phyloP scores from a whole-genome alignment of 1,140 invertebrate genomes.

The Eumaeus atala region DNA sequence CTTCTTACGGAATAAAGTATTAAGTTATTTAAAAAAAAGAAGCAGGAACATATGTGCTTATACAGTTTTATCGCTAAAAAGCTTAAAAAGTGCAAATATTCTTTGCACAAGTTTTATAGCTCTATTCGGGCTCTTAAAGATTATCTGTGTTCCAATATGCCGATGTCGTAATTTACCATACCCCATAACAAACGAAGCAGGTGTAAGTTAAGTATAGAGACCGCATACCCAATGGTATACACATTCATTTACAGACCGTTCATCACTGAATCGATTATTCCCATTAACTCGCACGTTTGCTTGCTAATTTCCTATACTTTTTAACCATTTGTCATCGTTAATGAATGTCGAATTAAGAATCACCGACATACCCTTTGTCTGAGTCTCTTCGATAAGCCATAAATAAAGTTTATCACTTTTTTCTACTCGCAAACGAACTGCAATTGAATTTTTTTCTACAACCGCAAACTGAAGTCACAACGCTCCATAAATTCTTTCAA shows the following conservation, averaged over 20 bases:
- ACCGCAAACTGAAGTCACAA: conserved; percentile 19
- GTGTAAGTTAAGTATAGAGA: conserved; percentile 26
- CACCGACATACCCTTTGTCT: conserved; percentile 33
- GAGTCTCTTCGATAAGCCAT: conserved; percentile 27
- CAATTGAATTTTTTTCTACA: conserved; percentile 34
- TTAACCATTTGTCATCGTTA: conserved; percentile 58
- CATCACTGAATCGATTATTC: conserved; percentile 45
- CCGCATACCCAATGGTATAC: conserved; percentile 12
- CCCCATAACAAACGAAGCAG: conserved; percentile 20
- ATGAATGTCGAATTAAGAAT: conserved; percentile 40
- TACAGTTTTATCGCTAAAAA: no score
- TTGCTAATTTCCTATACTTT: conserved; percentile 51
- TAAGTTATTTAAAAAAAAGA: no score
- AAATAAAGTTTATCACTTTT: conserved; percentile 37
- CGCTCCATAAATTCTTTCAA: conserved; percentile 35
- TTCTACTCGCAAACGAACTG: conserved; percentile 27
- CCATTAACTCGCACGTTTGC: conserved; percentile 51
- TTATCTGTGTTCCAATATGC: conserved; percentile 9
- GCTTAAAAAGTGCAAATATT: no score
- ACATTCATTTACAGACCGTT: conserved; percentile 35
- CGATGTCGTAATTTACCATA: conserved; percentile 12
- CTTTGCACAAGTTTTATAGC: conserved; percentile 10
- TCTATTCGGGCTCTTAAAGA: conserved; percentile 15
- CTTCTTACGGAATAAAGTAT: no score
- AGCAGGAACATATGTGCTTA: no score